phyloP scores from a whole-genome alignment of 1,140 invertebrate genomes.

The Neomicropteryx cornuta region DNA sequence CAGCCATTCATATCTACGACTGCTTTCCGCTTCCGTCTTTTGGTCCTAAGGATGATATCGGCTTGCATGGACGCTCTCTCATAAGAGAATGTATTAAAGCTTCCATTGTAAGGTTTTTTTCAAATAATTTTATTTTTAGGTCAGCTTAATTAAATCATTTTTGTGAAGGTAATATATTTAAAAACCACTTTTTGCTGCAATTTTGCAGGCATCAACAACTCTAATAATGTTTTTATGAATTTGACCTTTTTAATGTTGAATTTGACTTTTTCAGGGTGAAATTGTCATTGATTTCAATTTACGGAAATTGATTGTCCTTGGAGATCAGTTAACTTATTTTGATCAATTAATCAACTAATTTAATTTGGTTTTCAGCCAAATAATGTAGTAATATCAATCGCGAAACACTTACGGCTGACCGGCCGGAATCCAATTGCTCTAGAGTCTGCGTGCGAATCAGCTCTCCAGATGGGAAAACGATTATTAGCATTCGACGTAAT shows the following conservation, averaged over 20 bases:
- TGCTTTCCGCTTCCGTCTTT: conserved; percentile 27
- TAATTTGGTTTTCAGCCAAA: conserved; percentile 22
- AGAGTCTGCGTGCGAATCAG: conserved; percentile 27
- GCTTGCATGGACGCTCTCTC: conserved; percentile 29
- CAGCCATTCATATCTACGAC: conserved; percentile 33
- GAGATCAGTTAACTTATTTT: no score
- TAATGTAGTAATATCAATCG: conserved; percentile 23
- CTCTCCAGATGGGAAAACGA: conserved; percentile 25
- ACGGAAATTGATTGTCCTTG: no score
- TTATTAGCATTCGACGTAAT: conserved; percentile 35
- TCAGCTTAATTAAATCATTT: no score
- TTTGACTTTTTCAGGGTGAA: no score
- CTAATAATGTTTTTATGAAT: no score
- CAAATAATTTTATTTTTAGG: no score
- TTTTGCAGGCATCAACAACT: no score
- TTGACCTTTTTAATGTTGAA: no score
- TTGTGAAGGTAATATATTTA: no score
- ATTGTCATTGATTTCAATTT: no score
- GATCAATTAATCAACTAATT: no score
- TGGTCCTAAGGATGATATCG: conserved; percentile 30
- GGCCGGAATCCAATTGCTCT: conserved; percentile 27
- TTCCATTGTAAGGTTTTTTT: conserved; percentile 22
- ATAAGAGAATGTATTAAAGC: conserved; percentile 36
- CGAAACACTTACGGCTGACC: conserved; percentile 26
- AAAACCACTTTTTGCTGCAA: no score